These are phyloP conservation scores for Caenorhabditis imperialis DNA, from an alignment of 2,888 invertebrate genomes.

Conservation along the genomic window DNA sequence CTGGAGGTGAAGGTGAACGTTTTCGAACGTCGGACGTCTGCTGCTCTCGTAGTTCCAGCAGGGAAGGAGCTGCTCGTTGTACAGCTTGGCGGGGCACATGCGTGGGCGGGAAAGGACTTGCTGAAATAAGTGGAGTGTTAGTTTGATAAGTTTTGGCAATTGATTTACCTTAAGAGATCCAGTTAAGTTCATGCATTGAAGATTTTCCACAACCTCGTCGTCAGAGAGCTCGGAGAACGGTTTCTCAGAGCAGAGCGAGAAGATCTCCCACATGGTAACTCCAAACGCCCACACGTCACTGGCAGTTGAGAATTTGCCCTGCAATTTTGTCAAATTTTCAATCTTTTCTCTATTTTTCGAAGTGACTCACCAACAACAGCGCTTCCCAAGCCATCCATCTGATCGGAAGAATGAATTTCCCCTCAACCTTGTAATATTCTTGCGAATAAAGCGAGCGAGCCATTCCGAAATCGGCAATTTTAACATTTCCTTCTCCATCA, in stretches of 20 bases:
- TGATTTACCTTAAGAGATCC: conserved; percentile 56
- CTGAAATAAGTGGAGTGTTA: conserved; percentile 43
- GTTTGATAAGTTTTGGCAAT: not conserved
- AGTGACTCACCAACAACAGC: conserved; percentile 63
- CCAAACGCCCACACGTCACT: conserved; percentile 93
- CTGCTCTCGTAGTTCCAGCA: conserved; percentile 64
- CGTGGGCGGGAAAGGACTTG: conserved; percentile 54
- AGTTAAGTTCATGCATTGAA: conserved; percentile 78
- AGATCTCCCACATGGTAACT: conserved; percentile 89
- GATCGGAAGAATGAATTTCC: conserved; percentile 85
- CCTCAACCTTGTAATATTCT: conserved; percentile 89
- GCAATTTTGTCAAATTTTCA: conserved; percentile 62
- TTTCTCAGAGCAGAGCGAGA: conserved; percentile 85
- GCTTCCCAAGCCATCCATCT: conserved; percentile 80
- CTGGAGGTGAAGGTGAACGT: conserved; percentile 70
- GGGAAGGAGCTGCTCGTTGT: conserved; percentile 60
- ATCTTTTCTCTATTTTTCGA: not conserved
- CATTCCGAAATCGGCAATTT: conserved; percentile 86
- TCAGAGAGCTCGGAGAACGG: conserved; percentile 87
- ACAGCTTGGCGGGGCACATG: conserved; percentile 62
- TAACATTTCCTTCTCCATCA: conserved; percentile 83
- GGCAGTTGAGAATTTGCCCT: conserved; percentile 90
- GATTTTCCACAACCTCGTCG: conserved; percentile 87
- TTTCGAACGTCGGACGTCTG: conserved; percentile 65
- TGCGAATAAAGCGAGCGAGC: conserved; percentile 86